Evolutionary conservation across 2,113 vertebrate species (phyloP), one percentile per base, ranked within the genome.

Genomic region (Nycticryphes semicollaris): DNA sequence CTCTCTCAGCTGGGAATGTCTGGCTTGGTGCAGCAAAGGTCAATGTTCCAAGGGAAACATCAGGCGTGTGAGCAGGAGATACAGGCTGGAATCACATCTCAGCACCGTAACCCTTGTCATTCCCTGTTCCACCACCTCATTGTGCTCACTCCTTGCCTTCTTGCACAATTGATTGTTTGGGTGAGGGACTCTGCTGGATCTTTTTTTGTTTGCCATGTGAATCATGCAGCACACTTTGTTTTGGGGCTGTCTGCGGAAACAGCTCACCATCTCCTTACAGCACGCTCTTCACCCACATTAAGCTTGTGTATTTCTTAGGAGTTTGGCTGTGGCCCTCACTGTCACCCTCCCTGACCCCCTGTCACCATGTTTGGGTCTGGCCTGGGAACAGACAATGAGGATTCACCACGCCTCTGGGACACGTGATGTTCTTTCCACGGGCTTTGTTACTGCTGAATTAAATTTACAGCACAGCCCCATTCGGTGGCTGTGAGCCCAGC

Each of bases 211-310:
- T 7, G 24, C 63, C 68, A 41, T 37, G 35, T 66, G n/a, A 6
- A 51, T 16, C 14, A 1, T 1, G 8, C 30, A 47, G 48, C 13
- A 9, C 9, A 0, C 5, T 47, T 45, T 35, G 37, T 16, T 39
- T 25, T 2, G 4, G 18, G 56, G 21, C 22, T 16, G 1, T 2
- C 7, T 3, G 35, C 35, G 50, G n/a, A 19, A 39, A 3, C 19
- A 12, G n/a, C 66, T 83, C n/a, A 1, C n/a, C 9, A 2, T 16
- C 62, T 62, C 50, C 37, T 39, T 2, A 12, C 0, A 1, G 39
- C 1, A 0, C 3, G 37, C 9, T 73, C 66, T 72, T 88, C 15
- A 4, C 43, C 31, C 19, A 1, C 0, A 0, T 12, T 4, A 4
- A 10, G 23, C 33, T 14, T 31, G 56, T 7, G 22, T 21, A 10